Percentiles rank a stretch among this genome's conserved stretches.
These are phyloP conservation scores for Phoeniculus purpureus DNA, from an alignment of 2,797 vertebrate genomes.

Conservation along the genomic window DNA sequence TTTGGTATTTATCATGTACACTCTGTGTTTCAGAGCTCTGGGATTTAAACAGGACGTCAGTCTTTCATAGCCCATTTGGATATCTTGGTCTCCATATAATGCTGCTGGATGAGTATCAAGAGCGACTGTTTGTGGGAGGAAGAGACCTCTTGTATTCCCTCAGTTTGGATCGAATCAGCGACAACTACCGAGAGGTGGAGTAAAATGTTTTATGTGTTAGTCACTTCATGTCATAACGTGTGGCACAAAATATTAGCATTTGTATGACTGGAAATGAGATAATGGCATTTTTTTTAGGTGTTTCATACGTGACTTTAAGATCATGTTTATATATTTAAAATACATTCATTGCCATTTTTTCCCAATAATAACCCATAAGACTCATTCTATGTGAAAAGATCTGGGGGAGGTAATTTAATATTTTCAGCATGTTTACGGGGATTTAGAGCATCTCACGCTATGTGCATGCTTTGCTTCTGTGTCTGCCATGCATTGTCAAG, in stretches of 20 bases:
- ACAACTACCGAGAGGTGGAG: conserved; percentile 89
- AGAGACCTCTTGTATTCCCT: conserved; percentile 92
- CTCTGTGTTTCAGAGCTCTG: conserved; percentile 87
- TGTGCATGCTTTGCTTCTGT: not conserved
- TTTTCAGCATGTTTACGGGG: not conserved
- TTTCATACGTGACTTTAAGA: not conserved
- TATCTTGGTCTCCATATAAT: conserved; percentile 88
- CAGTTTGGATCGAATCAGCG: conserved; percentile 88
- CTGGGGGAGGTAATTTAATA: not conserved
- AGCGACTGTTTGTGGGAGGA: conserved; percentile 92
- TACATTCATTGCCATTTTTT: not conserved
- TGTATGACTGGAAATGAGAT: not conserved
- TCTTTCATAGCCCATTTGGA: conserved; percentile 87
- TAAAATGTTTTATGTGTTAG: not conserved
- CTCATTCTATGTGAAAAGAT: not conserved
- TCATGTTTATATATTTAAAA: not conserved
- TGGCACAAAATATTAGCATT: not conserved
- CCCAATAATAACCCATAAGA: not conserved
- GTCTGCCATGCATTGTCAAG: not conserved
- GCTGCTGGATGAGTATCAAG: conserved; percentile 93
- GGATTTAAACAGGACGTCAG: conserved; percentile 93
- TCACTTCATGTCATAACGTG: not conserved
- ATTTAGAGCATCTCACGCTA: not conserved
- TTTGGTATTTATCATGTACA: conserved; percentile 25
- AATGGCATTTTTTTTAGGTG: not conserved